Percentiles rank a stretch among this genome's conserved stretches.
Evolutionary conservation across 2,113 vertebrate genomes (phyloP).

Genomic region (Fulmarus glacialis): DNA sequence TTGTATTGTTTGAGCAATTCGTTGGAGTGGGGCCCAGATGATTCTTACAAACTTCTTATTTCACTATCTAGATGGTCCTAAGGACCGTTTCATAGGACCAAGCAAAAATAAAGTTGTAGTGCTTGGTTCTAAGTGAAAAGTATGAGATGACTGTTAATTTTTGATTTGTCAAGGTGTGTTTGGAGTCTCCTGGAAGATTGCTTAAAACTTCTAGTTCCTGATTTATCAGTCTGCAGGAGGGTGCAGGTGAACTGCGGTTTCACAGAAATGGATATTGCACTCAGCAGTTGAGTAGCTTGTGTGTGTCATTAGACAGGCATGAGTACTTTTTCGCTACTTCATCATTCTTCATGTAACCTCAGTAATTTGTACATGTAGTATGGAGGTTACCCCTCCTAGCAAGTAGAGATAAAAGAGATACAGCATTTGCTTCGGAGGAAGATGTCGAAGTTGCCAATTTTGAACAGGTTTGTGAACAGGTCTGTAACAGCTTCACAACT

Average conservation of each 20-base stretch:
- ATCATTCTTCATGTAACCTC: neutral
- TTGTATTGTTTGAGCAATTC: neutral
- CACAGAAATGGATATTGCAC: neutral
- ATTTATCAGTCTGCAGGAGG: neutral
- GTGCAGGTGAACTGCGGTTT: neutral
- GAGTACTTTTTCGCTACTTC: neutral
- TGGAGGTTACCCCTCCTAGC: neutral
- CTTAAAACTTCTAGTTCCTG: neutral
- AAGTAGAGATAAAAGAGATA: neutral
- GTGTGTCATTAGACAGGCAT: neutral
- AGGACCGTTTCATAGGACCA: neutral
- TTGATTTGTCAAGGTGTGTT: neutral
- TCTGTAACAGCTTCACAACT: neutral
- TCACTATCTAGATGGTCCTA: neutral
- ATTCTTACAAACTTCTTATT: neutral
- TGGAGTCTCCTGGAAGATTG: neutral
- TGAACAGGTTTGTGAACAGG: neutral
- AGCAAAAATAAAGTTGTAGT: neutral
- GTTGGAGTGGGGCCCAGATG: neutral
- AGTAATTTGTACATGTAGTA: neutral
- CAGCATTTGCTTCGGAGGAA: neutral
- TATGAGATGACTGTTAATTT: neutral
- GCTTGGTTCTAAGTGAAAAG: neutral
- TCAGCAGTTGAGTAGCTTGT: neutral
- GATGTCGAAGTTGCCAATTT: neutral